Conservation (phyloP, 2,113 vertebrate species). For the Agapornis roseicollis region DNA sequence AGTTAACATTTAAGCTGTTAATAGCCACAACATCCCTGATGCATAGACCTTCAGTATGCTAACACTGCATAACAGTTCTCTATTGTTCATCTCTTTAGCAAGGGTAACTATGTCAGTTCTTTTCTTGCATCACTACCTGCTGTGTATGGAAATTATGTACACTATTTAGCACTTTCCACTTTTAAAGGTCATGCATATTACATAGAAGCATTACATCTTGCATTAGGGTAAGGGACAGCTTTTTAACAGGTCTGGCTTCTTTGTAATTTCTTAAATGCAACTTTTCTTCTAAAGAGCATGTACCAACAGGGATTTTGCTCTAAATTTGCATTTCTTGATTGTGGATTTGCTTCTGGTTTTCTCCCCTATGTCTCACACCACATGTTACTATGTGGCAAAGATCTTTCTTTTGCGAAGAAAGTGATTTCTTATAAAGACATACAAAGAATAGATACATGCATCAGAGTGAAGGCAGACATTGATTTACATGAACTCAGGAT, state of each 20-base stretch:
- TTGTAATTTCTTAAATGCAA: conserved; percentile 24
- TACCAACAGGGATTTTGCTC: neutral
- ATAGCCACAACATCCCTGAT: conserved; percentile 71
- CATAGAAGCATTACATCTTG: conserved; percentile 39
- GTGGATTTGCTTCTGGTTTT: neutral
- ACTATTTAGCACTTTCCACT: conserved; percentile 68
- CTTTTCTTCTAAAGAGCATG: neutral
- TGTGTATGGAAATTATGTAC: conserved; percentile 72
- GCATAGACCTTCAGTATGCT: conserved; percentile 61
- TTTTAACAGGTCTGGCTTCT: conserved; percentile 55
- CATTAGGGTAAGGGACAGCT: conserved; percentile 1
- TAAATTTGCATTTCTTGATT: conserved; percentile 36
- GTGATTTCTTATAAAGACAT: too few species aligned
- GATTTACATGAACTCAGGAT: neutral
- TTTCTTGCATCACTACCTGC: conserved; percentile 73
- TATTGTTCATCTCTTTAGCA: conserved; percentile 67
- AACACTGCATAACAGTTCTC: conserved; percentile 66
- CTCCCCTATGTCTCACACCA: neutral
- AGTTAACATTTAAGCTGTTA: conserved; percentile 75
- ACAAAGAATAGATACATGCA: neutral
- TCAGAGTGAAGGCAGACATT: neutral
- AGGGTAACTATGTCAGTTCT: conserved; percentile 70
- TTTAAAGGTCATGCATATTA: conserved; percentile 64
- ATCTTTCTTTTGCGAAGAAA: too few species aligned
- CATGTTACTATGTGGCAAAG: neutral